Evolutionary conservation across 1,140 invertebrate species (phyloP), one percentile per base, ranked within the genome.

Genomic region (Bombus turneri): DNA sequence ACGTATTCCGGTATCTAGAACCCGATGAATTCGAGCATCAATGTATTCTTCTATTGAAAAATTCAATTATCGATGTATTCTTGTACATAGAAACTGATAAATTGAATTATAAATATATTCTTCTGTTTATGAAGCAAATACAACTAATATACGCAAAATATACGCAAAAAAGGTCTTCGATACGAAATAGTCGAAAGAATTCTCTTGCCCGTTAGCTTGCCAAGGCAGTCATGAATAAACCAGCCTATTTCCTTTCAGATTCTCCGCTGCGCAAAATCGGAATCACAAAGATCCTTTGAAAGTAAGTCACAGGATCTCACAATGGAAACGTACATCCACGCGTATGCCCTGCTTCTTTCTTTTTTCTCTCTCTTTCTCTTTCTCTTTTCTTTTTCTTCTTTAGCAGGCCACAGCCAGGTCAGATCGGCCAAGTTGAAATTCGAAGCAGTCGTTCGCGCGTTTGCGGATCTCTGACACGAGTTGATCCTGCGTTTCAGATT

Each of bases 401-500:
- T 53, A 83, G 5, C 84, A 37, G 87, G 83, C 83, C 88, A 57
- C 64, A 82, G 87, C 47, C 78, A 64, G 87, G 87, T 89, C 88
- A 88, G 57, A 85, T 88, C 83, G 28, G 15, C 13, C 57, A 43
- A 66, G 68, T 80, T 80, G 68, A 88, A 81, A 89, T 89, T 90
- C 88, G 85, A 64, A 43, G 6, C 68, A 43, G 28, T 8, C 10
- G 12, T 25, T 3, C 64, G 28, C 28, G 25, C 28, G 34, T 22
- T 57, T 34, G 31, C 31, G 31, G 34, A 47, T 75, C 37, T 69
- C 1, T n/a, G 41, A 25, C n/a, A 9, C 34, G 72, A 62, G 28
- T 73, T 22, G 76, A 76, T 88, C 88, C 85, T 90, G 77, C 72
- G 90, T 88, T 84, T 87, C 73, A 66, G 78, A 87, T 86, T 72